Evolutionary conservation across 30 jellyfish, hydroid and myxozoan species (phyloP).

Genomic region (Aurelia sp.): DNA sequence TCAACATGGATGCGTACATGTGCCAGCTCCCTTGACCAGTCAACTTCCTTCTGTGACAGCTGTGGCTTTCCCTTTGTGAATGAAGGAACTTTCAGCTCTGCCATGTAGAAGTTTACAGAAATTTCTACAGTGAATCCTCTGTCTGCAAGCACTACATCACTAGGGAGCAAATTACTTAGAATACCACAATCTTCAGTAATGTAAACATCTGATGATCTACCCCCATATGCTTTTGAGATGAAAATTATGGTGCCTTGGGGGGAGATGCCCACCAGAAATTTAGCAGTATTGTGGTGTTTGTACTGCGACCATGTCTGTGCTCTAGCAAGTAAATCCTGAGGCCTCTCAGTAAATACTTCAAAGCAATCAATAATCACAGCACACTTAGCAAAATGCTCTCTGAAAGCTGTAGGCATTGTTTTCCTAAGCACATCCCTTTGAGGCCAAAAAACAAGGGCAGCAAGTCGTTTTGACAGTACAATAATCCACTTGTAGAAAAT

Average conservation of each 20-base stretch:
- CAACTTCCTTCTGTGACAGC: constrained; percentile 33
- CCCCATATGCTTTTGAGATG: too few species aligned
- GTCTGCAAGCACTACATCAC: too few species aligned
- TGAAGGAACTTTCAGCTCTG: constrained; percentile 25
- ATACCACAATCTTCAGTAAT: too few species aligned
- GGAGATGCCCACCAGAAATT: too few species aligned
- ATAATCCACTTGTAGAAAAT: too few species aligned
- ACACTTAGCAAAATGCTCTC: constrained; percentile 27
- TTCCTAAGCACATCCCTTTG: constrained; percentile 11
- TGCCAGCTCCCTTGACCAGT: constrained; percentile 36
- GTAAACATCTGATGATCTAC: too few species aligned
- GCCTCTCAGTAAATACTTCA: constrained; percentile 19
- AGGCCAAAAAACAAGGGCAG: constrained; percentile 32
- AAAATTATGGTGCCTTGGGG: too few species aligned
- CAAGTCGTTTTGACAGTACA: neutral
- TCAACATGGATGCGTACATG: constrained; percentile 54
- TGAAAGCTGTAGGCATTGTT: constrained; percentile 40
- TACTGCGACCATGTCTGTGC: too few species aligned
- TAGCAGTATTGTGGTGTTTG: too few species aligned
- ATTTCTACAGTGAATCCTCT: constrained; percentile 19
- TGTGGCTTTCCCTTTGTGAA: constrained; percentile 48
- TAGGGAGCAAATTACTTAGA: too few species aligned
- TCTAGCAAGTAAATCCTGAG: too few species aligned
- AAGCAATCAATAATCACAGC: constrained; percentile 27
- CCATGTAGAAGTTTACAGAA: constrained; percentile 14